A percentile compares a stretch with the other conserved stretches of the same genome.
These are phyloP conservation scores for human DNA, from an alignment of 2,113 vertebrate genomes.

Conservation along the genomic window DNA sequence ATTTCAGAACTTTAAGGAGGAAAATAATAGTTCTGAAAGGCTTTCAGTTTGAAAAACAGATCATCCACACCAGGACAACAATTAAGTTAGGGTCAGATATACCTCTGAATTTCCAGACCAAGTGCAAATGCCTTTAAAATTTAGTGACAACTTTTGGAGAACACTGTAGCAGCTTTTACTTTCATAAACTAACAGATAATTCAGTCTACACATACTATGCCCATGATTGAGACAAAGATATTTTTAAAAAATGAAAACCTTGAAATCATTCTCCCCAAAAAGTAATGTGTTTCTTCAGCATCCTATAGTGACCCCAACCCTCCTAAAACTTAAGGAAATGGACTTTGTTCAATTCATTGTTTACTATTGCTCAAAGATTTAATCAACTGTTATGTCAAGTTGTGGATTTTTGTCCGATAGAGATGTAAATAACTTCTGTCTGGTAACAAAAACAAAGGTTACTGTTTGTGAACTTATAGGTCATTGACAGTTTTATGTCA, in stretches of 20 bases:
- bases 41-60: not conserved
- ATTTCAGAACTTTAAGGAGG: not conserved
- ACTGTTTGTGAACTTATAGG: not conserved
- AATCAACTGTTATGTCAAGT: not conserved
- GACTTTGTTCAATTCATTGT: not conserved
- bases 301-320: not conserved
- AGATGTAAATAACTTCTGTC: not conserved
- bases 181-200: too few species aligned
- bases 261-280: not conserved
- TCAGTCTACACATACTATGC: too few species aligned
- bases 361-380: not conserved
- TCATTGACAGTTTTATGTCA: not conserved
- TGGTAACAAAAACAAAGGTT: not conserved
- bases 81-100: not conserved
- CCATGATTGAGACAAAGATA: too few species aligned
- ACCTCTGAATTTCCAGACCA: not conserved
- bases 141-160: not conserved
- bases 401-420: not conserved
- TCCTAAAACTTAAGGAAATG: not conserved
- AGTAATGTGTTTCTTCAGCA: not conserved
- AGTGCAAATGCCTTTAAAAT: not conserved
- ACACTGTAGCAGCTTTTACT: too few species aligned
- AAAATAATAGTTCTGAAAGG: not conserved
- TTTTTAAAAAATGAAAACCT: not conserved
- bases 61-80: not conserved